Base-by-base conservation (phyloP, 2,113 vertebrate genomes). In the Garra rufa region DNA sequence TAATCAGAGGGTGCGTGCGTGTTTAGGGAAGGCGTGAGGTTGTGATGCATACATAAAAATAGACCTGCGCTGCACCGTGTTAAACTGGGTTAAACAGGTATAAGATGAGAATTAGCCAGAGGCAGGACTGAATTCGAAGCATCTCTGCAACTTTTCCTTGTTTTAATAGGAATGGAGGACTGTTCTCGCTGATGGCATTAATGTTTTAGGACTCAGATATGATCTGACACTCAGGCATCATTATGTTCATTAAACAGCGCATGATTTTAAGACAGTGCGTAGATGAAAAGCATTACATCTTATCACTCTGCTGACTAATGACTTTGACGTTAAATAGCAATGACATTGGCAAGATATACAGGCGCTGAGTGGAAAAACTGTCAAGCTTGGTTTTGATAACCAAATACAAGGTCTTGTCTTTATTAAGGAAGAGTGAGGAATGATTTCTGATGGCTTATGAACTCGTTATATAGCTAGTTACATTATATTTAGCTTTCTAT, bases 331-430 rank as follows among this genome's bases (percentile, higher is more conserved):
- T 80, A 83, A 84, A 81, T 70, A 63, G 74, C 69, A 85, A 82
- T 91, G 91, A 92, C 91, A 92, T 90, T 83, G 52, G 74, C 71
- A 28, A 89, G 82, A 71, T 83, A 76, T 83, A 74, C 85, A 80
- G 85, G 90, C 90, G 91, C 90, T 90, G 85, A 89, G 76, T 71
- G 80, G 71, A 52, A 76, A 26, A 65, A 70, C 41, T 44, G 21
- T 26, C 65, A 69, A 44, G 63, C 74, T 85, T 46, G 28, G 69
- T 67, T 61, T 79, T 85, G 61, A 83, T 81, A 87, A 76, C 75
- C 38, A 38, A 85, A 71, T 61, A 46, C 48, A 59, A 28, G 71
- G 76, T 52, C 46, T 73, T 79, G n/a, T 85, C 80, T 82, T 80
- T 61, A 46, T 85, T 69, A 85, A 38, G 30, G 38, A 87, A 79